These are phyloP conservation scores for Urophycis tenuis DNA, from an alignment of 2,797 vertebrate species.

Conservation along the genomic window DNA sequence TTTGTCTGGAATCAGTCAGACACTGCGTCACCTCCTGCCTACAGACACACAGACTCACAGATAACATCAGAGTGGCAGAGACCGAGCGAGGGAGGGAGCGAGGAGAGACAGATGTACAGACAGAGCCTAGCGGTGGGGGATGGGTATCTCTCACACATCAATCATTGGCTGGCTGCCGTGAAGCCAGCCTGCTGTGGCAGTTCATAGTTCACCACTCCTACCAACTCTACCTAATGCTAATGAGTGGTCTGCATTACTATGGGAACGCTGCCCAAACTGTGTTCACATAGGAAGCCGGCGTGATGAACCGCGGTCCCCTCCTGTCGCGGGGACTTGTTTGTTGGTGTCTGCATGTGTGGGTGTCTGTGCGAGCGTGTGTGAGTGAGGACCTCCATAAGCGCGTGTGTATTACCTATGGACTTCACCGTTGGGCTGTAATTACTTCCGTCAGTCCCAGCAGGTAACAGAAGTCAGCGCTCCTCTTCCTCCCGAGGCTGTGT, in stretches of 20 bases:
- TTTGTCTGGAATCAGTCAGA: slow-evolving; percentile 82
- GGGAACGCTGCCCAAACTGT: slow-evolving; percentile 42
- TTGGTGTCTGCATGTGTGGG: slow-evolving; percentile 4
- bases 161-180: slow-evolving; percentile 64
- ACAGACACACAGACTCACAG: slow-evolving; percentile 80
- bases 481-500: neutral
- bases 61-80: slow-evolving; percentile 80
- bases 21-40: slow-evolving; percentile 84
- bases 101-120: slow-evolving; percentile 80
- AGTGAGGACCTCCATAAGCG: slow-evolving; percentile 9
- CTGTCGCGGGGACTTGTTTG: neutral
- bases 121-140: slow-evolving; percentile 66
- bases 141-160: slow-evolving; percentile 72
- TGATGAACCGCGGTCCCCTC: neutral
- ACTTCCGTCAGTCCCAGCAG: slow-evolving; percentile 51
- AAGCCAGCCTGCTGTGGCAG: slow-evolving; percentile 60
- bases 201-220: slow-evolving; percentile 61
- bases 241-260: slow-evolving; percentile 33
- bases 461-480: slow-evolving; percentile 46
- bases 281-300: slow-evolving; percentile 24
- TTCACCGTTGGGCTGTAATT: slow-evolving; percentile 51
- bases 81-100: slow-evolving; percentile 47
- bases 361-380: slow-evolving; percentile 11
- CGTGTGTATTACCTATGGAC: slow-evolving; percentile 26
- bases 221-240: slow-evolving; percentile 40